Evolutionary conservation across 2,113 vertebrate species (phyloP).

Genomic region (Eretmochelys imbricata): DNA sequence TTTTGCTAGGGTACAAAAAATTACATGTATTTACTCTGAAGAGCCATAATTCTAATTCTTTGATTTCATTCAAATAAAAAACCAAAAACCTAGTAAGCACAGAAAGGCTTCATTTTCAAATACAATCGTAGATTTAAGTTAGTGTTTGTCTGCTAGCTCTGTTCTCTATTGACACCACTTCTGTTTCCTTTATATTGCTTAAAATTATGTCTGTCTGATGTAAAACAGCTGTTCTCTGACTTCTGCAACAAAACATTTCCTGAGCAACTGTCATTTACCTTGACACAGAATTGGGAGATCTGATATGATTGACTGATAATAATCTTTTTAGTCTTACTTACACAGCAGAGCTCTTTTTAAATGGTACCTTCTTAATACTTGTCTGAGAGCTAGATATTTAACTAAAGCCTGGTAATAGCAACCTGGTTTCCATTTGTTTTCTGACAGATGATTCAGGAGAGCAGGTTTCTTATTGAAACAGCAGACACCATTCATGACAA

Average conservation of each 20-base stretch:
- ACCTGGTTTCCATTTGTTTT: slow-evolving; percentile 31
- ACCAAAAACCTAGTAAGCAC: neutral
- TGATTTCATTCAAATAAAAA: neutral
- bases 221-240: neutral
- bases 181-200: neutral
- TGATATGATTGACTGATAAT: neutral
- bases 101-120: neutral
- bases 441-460: slow-evolving; percentile 92
- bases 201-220: neutral
- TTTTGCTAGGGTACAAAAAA: slow-evolving; percentile 22
- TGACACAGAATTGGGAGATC: neutral
- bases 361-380: neutral
- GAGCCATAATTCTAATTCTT: neutral
- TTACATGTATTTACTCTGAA: neutral
- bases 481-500: slow-evolving; percentile 90
- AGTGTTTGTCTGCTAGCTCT: neutral
- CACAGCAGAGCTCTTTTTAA: neutral
- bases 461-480: slow-evolving; percentile 91
- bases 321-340: neutral
- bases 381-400: neutral
- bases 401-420: neutral
- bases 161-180: neutral
- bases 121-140: neutral
- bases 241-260: neutral
- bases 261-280: neutral